phyloP scores from a whole-genome alignment of 1,140 invertebrate species.

The Drosophila funebris region DNA sequence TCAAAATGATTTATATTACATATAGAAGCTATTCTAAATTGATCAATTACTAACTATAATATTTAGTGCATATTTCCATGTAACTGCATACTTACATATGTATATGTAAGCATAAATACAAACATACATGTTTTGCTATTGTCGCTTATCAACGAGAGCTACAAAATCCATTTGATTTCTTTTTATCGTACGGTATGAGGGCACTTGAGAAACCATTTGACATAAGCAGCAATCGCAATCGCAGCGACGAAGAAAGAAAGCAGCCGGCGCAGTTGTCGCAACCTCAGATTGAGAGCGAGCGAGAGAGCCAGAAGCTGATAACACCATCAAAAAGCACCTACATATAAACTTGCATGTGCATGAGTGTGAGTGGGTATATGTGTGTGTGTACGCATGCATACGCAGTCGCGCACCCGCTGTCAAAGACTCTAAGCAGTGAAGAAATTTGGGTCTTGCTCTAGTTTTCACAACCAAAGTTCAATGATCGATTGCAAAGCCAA shows the following conservation, averaged over 20 bases:
- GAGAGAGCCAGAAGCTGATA: constrained; percentile 64
- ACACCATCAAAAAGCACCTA: constrained; percentile 34
- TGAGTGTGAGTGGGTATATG: too few species aligned
- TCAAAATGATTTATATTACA: too few species aligned
- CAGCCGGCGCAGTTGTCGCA: constrained; percentile 4
- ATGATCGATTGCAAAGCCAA: constrained; percentile 78
- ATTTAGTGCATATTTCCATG: neutral
- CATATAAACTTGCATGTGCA: too few species aligned
- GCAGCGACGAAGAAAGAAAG: constrained; percentile 59
- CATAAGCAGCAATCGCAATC: constrained; percentile 60
- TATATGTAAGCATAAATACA: neutral
- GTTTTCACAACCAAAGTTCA: constrained; percentile 82
- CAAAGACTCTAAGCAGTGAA: constrained; percentile 59
- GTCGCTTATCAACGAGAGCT: constrained; percentile 23
- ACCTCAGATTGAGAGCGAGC: constrained; percentile 48
- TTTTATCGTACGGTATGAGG: constrained; percentile 42
- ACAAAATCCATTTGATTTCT: constrained; percentile 41
- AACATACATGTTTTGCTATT: constrained; percentile 8
- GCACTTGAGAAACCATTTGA: constrained; percentile 70
- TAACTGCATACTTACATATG: neutral
- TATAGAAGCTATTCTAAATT: neutral
- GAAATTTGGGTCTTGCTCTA: constrained; percentile 83
- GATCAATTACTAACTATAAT: neutral
- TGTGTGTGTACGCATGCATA: neutral
- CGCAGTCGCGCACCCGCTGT: constrained; percentile 2